Conservation (phyloP, 1,140 invertebrate species). For the Hirudo medicinalis region DNA sequence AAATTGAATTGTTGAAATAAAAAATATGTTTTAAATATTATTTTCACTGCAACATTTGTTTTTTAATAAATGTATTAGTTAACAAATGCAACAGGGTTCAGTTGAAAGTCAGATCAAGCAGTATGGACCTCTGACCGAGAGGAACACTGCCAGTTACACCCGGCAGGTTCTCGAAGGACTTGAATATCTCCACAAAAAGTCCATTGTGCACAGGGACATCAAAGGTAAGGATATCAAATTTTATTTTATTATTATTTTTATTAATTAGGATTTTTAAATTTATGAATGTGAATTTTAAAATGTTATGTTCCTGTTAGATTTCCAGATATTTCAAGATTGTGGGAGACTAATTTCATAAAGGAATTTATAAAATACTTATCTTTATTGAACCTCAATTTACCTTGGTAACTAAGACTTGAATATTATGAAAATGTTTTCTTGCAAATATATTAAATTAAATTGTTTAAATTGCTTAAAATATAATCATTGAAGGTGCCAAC, state of each 20-base stretch:
- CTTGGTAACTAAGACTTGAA: too few species aligned
- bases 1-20: too few species aligned
- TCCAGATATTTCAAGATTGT: too few species aligned
- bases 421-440: too few species aligned
- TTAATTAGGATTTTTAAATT: background rate
- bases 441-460: too few species aligned
- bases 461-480: too few species aligned
- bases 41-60: too few species aligned
- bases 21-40: too few species aligned
- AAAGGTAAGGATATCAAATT: conserved; percentile 33
- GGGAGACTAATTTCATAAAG: too few species aligned
- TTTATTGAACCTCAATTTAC: too few species aligned
- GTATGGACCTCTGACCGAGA: conserved; percentile 36
- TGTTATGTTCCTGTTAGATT: too few species aligned
- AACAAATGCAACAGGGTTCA: conserved; percentile 32
- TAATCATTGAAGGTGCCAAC: conserved; percentile 36
- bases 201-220: conserved; percentile 43
- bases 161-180: conserved; percentile 41
- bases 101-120: conserved; percentile 38
- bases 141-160: conserved; percentile 37
- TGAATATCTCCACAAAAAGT: conserved; percentile 38
- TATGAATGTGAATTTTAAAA: background rate
- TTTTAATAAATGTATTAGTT: background rate
- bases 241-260: background rate
- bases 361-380: too few species aligned